Base-by-base conservation (phyloP, 2,797 vertebrate genomes). In the Myotis pilosus region DNA sequence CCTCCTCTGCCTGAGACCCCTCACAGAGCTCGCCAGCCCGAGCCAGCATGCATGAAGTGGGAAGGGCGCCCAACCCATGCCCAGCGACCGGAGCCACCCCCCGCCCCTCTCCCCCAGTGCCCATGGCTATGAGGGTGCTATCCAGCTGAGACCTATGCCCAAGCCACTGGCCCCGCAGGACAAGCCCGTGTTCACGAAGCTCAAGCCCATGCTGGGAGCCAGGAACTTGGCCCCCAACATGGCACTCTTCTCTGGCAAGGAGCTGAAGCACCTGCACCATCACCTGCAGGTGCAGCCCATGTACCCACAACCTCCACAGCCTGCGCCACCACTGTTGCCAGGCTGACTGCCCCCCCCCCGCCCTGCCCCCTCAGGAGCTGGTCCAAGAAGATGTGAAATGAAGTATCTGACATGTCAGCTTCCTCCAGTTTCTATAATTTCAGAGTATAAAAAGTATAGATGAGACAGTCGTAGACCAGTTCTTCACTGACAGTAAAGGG, bases 381-480 rank as follows among this genome's bases (percentile, higher is more conserved):
- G 96, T 97, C 57, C 95, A 99, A 98, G 98, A 20, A 99, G 99
- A 98, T 98, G 98, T 91, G 99, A 99, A 97, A 99, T 99, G 99
- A 98, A 98, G 96, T 99, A 99, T 97, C 98, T 99, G 96, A 95
- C 98, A 28, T 98, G 98, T 60, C 99, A 99, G 92, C 98, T 98
- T 85, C 98, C 98, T 0, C 97, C 98, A 0, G 95, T 98, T 55
- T 97, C 98, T 1, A 97, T 98, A 41, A 96, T 98, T 75, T 95
- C 98, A 1, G 99, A 99, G 53, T 98, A 99, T 84, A 99, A 99
- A 98, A 99, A 99, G 89, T 98, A 99, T 96, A 98, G 98, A 97
- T 98, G 99, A 98, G 99, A 99, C 94, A 98, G 98, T 98, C 36
- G 98, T 99, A 89, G 99, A 99, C 97, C 99, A 99, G 97, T 99